These are phyloP conservation scores for Rhorus exstirpatorius DNA, from an alignment of 2,888 invertebrate genomes.

Conservation along the genomic window DNA sequence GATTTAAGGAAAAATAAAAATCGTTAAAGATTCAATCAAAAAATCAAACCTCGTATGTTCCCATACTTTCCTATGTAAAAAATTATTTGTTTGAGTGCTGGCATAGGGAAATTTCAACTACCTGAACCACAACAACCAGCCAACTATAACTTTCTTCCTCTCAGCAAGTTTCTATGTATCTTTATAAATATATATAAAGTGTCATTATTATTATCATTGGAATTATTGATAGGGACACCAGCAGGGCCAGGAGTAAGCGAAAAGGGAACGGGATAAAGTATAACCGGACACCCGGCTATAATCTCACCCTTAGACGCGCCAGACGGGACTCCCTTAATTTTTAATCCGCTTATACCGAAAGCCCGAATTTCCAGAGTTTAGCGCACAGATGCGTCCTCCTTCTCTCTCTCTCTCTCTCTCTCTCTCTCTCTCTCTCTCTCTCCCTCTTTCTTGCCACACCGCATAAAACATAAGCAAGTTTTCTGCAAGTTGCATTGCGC, in stretches of 20 bases:
- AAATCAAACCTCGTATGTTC: background rate
- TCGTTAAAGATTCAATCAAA: background rate
- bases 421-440: constrained; percentile 26
- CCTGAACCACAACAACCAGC: too few relatives aligned
- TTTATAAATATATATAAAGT: background rate
- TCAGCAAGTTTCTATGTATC: too few relatives aligned
- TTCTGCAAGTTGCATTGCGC: constrained; percentile 13
- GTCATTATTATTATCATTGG: background rate
- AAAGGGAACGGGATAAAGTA: constrained; percentile 50
- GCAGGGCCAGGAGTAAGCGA: constrained; percentile 19
- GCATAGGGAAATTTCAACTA: too few relatives aligned
- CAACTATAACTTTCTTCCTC: too few relatives aligned
- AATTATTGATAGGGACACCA: constrained; percentile 17
- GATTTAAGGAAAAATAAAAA: background rate
- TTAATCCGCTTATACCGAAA: constrained; percentile 78
- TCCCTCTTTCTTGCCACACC: background rate
- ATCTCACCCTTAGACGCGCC: constrained; percentile 70
- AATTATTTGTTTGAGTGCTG: too few relatives aligned
- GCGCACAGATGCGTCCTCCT: constrained; percentile 48
- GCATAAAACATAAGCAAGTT: constrained; percentile 34
- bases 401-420: constrained; percentile 23
- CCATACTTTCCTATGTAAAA: too few relatives aligned
- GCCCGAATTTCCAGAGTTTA: constrained; percentile 70
- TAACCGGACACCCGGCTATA: constrained; percentile 68
- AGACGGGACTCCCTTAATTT: constrained; percentile 76